Evolutionary conservation across 1,140 invertebrate species (phyloP), one percentile per base, ranked within the genome.

Genomic region (Tribolium castaneum): DNA sequence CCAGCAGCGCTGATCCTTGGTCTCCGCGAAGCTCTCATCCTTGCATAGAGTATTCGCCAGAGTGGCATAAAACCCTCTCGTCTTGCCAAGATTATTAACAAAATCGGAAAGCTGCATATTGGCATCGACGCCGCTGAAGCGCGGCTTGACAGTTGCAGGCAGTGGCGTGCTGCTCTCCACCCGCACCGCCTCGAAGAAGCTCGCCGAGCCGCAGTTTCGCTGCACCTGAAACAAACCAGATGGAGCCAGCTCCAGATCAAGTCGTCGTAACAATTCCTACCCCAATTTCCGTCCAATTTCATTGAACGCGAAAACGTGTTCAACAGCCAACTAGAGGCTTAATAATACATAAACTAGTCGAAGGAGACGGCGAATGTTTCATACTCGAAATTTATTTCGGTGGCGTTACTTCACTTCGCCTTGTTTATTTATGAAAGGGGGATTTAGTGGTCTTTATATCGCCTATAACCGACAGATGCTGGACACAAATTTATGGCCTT

Each of bases 1-100:
- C 94, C 94, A 95, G 84, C 94, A 95, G 5, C 90, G 89, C 13
- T 89, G 89, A 62, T 90, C 88, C 7, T 88, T 88, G 22, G 88
- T 87, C 77, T 89, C 89, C 4, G 90, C 90, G 75, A 91, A 91
- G 78, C 88, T 89, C 1, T 89, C 88, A 77, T 91, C 89, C 30
- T 89, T 86, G 84, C 94, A 95, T 35, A 94, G 86, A 39, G 89
- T 88, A 83, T 94, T 93, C 0, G 92, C 92, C 3, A 95, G 84
- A 74, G 90, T 90, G 10, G 88, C 89, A 82, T 93, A 94, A 82
- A 94, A 93, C 59, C 92, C 91, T 78, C 91, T 91, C n/a, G 90
- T 93, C 78, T 90, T 89, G 10, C 89, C 88, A 49, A 93, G 89
- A 34, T 90, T 91, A 1, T 90, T 90, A 34, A 93, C 86, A 84